Evolutionary conservation across 1,140 invertebrate genomes (phyloP), one percentile per base, ranked within the genome.

Genomic region (Cydia amplana): DNA sequence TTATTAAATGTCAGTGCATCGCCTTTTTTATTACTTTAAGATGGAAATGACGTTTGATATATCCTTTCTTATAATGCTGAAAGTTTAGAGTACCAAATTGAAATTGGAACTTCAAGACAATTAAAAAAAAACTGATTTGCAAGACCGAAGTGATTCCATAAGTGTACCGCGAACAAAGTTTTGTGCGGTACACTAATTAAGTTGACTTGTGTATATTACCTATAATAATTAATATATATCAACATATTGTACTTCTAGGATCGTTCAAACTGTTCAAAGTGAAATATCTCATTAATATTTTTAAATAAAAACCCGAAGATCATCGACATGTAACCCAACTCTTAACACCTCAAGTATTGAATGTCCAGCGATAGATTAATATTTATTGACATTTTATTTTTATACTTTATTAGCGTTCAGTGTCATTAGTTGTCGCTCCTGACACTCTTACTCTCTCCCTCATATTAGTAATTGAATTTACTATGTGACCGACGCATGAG

Each of bases 341-440:
- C 67, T 60, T 81, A 49, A 73, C 70, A 9, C 74, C 49, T 75
- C 78, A 76, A 78, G 83, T 85, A 85, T 85, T 83, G 80, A 81
- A 86, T 86, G 81, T 87, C 82, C 77, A 81, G 81, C 82, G 79
- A 83, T 89, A 86, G 82, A 85, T 90, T 88, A 87, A 87, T 88
- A 88, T 89, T 88, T 91, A 89, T 87, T 75, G 85, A 82, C 84
- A 78, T 84, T 89, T 87, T 85, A 87, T 87, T 86, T 83, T 85
- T 86, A 77, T 86, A 86, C 76, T 83, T 86, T 87, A 87, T 88
- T 87, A 86, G 84, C 84, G 85, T 90, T 86, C 87, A 89, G 88
- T 91, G 87, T 87, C 87, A 88, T 89, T 89, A 89, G 87, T 83
- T 82, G 81, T 84, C 82, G 84, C 85, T 82, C 82, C 79, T 83